Evolutionary conservation across 2,113 vertebrate species (phyloP), one percentile per base, ranked within the genome.

Genomic region (Phasianus colchicus): DNA sequence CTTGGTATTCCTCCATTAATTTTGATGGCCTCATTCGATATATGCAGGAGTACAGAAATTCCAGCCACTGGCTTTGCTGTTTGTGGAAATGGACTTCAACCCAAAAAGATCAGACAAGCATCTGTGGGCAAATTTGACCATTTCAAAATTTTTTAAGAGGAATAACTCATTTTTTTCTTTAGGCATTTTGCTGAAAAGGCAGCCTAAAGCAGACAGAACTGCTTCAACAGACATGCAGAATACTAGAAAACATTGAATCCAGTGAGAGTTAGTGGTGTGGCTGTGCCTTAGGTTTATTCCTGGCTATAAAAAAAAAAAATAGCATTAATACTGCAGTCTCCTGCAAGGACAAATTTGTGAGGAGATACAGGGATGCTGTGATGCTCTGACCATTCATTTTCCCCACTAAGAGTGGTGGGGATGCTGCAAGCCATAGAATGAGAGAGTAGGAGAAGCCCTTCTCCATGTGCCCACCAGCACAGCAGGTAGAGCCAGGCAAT

Each of bases 331-430:
- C 36, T 58, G 14, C 16, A 86, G 42, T 54, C 12, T 66, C 9
- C 7, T 9, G 47, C 24, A 64, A 90, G 57, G 66, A 69, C 3
- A 82, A 90, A 78, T 36, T 60, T 24, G 38, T 34, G 25, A 29
- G 13, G 60, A 86, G 76, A 25, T 60, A 25, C 15, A 65, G n/a
- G 54, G 47, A 25, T 18, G 45, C n/a, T 92, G 64, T 27, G 43
- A 18, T 6, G 22, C 22, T 58, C 40, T 25, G 22, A 27, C 69
- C 9, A 18, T 34, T 73, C 20, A 34, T 58, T 66, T 27, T 45
- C 32, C 36, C 36, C 1, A 0, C 40, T 52, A 57, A 48, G 0
- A 38, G 43, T 76, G 34, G 22, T 4, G 30, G 10, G 10, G 47
- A 57, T 65, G 52, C 17, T 61, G 14, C 47, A 81, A 13, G 22